phyloP scores from a whole-genome alignment of 1,140 invertebrate genomes.

The Heliconius hewitsoni region DNA sequence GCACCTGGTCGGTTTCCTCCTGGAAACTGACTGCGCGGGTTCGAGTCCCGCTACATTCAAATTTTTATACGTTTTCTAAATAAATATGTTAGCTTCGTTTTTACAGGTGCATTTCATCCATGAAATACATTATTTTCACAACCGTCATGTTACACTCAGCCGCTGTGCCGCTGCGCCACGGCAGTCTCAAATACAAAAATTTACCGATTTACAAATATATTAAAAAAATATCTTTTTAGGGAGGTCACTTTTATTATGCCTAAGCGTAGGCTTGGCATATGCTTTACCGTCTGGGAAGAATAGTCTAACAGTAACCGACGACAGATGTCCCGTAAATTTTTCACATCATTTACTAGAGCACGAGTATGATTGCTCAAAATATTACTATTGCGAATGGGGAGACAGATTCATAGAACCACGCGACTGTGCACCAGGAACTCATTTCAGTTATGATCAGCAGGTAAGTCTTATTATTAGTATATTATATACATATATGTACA shows the following conservation, averaged over 20 bases:
- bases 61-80: no score
- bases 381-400: conserved; percentile 69
- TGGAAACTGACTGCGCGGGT: no score
- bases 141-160: no score
- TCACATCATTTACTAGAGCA: conserved; percentile 61
- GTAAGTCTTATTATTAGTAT: conserved; percentile 35
- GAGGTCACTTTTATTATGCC: conserved; percentile 49
- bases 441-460: conserved; percentile 55
- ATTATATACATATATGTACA: no score
- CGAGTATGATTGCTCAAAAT: conserved; percentile 65
- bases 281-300: conserved; percentile 37
- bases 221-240: conserved; percentile 39
- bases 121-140: no score
- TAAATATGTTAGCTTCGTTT: no score
- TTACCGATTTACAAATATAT: not conserved
- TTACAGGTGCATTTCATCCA: no score
- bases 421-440: conserved; percentile 53
- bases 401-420: conserved; percentile 38
- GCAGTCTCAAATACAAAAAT: no score
- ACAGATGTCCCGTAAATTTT: conserved; percentile 35
- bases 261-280: conserved; percentile 38
- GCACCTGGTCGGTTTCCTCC: no score
- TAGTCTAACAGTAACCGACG: not conserved
- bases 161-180: no score
- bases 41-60: no score